Base-by-base conservation (phyloP, 2,797 vertebrate genomes). In the Pogonophryne albipinna region DNA sequence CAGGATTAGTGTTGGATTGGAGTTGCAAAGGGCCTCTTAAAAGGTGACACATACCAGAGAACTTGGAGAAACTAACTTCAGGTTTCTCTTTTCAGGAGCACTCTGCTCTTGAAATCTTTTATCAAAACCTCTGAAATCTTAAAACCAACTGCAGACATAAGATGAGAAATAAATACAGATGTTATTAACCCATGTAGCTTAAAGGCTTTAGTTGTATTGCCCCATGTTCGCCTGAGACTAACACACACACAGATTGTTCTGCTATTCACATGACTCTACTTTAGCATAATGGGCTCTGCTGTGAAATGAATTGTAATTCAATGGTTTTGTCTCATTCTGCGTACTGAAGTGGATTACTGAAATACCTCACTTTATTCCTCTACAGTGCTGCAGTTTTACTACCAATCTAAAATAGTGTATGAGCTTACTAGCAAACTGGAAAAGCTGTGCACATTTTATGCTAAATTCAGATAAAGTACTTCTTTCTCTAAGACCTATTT, bases 241-340 rank as follows among this genome's bases (percentile, higher is more conserved):
- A 73, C 72, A 46, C 64, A 67, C 72, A 81, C 75, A 82, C 83
- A 75, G 59, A 68, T 45, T 45, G 56, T 34, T 69, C 19, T 80
- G 80, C 79, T 56, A 0, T 31, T 87, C 87, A 93, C 91, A 92
- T 93, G 91, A 92, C 86, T 87, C 66, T 74, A 87, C 70, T 83
- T 85, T 69, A 71, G 75, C 44, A 85, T 85, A 91, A 90, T 84
- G 75, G 76, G 73, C 72, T 77, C 71, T 82, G 57, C 73, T 91
- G 82, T 88, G 69, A 87, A 86, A 74, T 76, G 76, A 59, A 71
- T 78, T 89, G 80, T 90, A 83, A 89, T 82, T 88, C 51, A 85
- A 80, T 92, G 76, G 84, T 68, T 67, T 44, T 38, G 60, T 80
- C 76, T 86, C 64, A 8, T 65, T 81, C 63, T 9, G 20, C 6